Base-by-base conservation (phyloP, 2,888 invertebrate genomes). In the Omphaloscelis lunosa region DNA sequence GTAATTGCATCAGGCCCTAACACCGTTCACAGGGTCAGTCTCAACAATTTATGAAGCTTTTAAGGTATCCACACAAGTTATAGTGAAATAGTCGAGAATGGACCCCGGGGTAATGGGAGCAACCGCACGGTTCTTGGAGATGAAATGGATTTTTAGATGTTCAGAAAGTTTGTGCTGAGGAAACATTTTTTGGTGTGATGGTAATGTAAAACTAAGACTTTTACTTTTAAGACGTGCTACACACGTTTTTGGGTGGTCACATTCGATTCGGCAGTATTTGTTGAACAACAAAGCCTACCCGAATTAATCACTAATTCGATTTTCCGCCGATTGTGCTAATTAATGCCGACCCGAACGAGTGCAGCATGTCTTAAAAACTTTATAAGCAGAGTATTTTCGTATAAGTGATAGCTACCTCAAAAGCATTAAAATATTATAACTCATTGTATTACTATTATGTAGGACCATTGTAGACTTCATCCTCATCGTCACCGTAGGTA, bases 11-110 rank as follows among this genome's bases (percentile, higher is more conserved):
- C 89, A 88, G 85, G 75, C 82, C 82, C 85, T 86, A 90, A 89
- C 89, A 86, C 81, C 79, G 78, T 56, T 51, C 61, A 72, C 68
- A 62, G 62, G 72, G 27, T 29, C 70, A 73, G 84, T 75, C 84
- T 71, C 82, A 91, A 93, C 88, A 89, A 89, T 89, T 89, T 89
- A 58, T 75, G 85, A 88, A 88, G 94, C 94, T 94, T 93, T 94
- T 93, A 94, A 91, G 91, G 90, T 83, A 86, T 87, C 89, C 90
- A 86, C 92, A 90, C 85, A 91, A 93, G 93, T 92, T 92, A 92
- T 89, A 87, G 84, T 88, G 89, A 86, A 92, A 91, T 91, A 90
- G 90, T 89, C 85, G 77, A 68, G 48, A 62, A 72, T 62, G 80
- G 76, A 62, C 62, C 62, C 58, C 1, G 12, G 45, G 70, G 61